Conservation (phyloP, 2,113 vertebrate species). For the Phyllopteryx taeniolatus region DNA sequence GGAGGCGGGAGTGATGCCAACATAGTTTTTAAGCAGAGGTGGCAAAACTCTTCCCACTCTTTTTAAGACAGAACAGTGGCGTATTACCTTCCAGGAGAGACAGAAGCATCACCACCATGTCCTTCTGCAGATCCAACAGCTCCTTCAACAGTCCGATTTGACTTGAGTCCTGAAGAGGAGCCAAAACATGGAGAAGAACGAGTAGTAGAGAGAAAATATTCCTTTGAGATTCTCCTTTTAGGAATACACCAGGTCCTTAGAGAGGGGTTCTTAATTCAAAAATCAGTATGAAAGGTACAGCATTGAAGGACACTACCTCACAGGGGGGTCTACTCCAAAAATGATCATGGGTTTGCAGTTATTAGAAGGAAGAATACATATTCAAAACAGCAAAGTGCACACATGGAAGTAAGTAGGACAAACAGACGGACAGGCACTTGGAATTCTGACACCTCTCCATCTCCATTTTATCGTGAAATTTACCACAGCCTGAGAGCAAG, state of each 20-base stretch:
- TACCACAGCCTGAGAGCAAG: slow-evolving; percentile 22
- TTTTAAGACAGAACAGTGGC: background rate
- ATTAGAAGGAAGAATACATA: slow-evolving; percentile 59
- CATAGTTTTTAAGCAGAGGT: background rate
- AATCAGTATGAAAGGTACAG: slow-evolving; percentile 16
- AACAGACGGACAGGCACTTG: slow-evolving; percentile 27
- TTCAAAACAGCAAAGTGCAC: slow-evolving; percentile 43
- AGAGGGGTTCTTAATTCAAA: background rate
- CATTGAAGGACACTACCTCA: slow-evolving; percentile 75
- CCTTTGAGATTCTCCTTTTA: slow-evolving; percentile 3
- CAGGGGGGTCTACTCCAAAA: slow-evolving; percentile 80
- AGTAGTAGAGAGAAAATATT: slow-evolving; percentile 9
- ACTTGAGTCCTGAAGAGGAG: slow-evolving; percentile 82
- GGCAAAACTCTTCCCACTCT: background rate
- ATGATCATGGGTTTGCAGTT: slow-evolving; percentile 78
- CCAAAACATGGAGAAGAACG: slow-evolving; percentile 23
- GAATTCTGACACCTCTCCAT: slow-evolving; percentile 8
- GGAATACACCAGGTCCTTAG: background rate
- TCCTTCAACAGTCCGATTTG: slow-evolving; percentile 93
- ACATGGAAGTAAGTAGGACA: slow-evolving; percentile 22
- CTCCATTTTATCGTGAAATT: slow-evolving; percentile 15
- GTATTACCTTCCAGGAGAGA: slow-evolving; percentile 85
- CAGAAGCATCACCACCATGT: slow-evolving; percentile 97
- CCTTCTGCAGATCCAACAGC: slow-evolving; percentile 92
- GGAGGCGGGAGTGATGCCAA: no score